Evolutionary conservation across 1,140 invertebrate genomes (phyloP).

Genomic region (Tetramorium alpestre): DNA sequence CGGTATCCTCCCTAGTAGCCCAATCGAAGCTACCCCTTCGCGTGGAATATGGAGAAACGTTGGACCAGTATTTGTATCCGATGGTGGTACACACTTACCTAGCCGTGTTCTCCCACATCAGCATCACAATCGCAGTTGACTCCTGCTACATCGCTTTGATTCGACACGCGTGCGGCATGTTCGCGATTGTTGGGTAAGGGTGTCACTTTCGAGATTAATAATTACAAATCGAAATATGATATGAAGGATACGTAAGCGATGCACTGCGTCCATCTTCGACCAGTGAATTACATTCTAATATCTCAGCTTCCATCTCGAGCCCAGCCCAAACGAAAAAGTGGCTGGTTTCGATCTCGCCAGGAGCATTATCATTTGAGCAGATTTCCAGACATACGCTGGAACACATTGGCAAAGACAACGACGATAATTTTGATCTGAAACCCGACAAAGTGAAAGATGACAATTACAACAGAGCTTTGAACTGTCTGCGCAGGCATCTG

Average conservation of each 20-base stretch:
- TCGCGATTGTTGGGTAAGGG: slow-evolving; percentile 28
- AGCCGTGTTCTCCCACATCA: slow-evolving; percentile 21
- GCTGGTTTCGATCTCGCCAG: slow-evolving; percentile 1
- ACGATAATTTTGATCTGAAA: slow-evolving; percentile 13
- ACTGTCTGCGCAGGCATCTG: slow-evolving; percentile 20
- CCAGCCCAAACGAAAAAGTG: not conserved
- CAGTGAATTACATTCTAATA: not conserved
- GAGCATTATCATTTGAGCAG: slow-evolving; percentile 7
- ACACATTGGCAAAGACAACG: slow-evolving; percentile 21
- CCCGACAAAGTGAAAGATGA: not conserved
- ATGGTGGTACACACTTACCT: slow-evolving; percentile 19
- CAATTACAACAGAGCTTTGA: slow-evolving; percentile 15
- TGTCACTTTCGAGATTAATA: not conserved
- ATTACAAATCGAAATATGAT: not conserved
- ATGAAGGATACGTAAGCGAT: not conserved
- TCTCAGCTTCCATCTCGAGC: not conserved
- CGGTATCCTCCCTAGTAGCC: not conserved
- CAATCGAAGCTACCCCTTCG: slow-evolving; percentile 17
- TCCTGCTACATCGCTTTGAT: slow-evolving; percentile 1
- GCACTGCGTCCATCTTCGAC: not conserved
- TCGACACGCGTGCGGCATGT: slow-evolving; percentile 3
- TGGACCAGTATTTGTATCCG: not conserved
- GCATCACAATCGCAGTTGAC: slow-evolving; percentile 33
- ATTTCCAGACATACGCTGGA: slow-evolving; percentile 27
- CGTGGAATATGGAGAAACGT: not conserved